These are phyloP conservation scores for Philonicus albiceps DNA, from an alignment of 2,888 invertebrate genomes.

Conservation along the genomic window DNA sequence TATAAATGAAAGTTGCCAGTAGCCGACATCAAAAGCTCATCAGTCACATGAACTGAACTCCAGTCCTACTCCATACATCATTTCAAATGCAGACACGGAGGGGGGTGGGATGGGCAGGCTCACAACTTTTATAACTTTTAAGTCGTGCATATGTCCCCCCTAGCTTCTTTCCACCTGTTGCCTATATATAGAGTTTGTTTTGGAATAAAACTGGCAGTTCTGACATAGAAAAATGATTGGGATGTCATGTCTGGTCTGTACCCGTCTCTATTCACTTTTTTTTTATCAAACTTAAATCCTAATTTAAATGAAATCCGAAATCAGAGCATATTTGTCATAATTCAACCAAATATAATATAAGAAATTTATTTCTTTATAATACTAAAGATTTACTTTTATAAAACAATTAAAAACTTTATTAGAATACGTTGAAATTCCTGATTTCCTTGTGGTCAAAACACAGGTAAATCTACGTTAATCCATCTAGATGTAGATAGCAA, in stretches of 20 bases:
- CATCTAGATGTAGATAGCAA: not conserved
- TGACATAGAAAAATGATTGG: constrained; percentile 33
- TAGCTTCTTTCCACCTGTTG: constrained; percentile 28
- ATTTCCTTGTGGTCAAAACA: not conserved
- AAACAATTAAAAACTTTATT: too few relatives aligned
- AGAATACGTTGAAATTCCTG: not conserved
- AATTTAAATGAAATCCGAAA: not conserved
- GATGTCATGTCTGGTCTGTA: not conserved
- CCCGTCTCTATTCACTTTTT: not conserved
- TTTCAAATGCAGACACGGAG: constrained; percentile 32
- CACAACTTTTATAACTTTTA: constrained; percentile 16
- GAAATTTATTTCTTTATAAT: too few relatives aligned
- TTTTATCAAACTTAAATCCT: not conserved
- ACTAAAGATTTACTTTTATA: too few relatives aligned
- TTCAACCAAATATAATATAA: too few relatives aligned
- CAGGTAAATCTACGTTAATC: not conserved
- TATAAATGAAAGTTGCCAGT: constrained; percentile 40
- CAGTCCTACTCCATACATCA: constrained; percentile 31
- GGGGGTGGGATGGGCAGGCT: not conserved
- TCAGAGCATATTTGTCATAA: not conserved
- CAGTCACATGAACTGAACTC: constrained; percentile 8
- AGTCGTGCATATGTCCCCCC: constrained; percentile 32
- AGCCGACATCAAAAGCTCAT: constrained; percentile 40
- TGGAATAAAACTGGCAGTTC: not conserved
- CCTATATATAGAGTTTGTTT: not conserved